Evolutionary conservation across 2,797 vertebrate genomes (phyloP).

Genomic region (Acanthurus tractus): DNA sequence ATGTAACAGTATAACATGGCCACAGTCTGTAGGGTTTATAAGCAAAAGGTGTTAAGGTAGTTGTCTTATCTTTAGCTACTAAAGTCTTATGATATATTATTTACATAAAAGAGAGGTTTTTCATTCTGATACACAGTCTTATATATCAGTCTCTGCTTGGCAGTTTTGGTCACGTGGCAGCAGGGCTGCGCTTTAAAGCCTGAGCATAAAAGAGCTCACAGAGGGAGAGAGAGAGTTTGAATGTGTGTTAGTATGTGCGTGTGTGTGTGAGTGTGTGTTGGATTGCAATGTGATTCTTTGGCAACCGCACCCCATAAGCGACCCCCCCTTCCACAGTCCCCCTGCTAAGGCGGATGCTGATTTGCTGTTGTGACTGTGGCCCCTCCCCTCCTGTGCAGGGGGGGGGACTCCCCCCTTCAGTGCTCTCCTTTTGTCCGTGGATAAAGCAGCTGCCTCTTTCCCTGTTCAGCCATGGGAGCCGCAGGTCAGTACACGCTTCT

Average conservation of each 20-base stretch:
- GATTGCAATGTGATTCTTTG: slow-evolving; percentile 73
- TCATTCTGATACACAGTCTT: slow-evolving; percentile 24
- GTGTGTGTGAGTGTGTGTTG: slow-evolving; percentile 52
- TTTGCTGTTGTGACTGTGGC: slow-evolving; percentile 70
- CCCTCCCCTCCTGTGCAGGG: slow-evolving; percentile 68
- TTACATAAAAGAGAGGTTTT: slow-evolving; percentile 2
- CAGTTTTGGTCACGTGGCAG: slow-evolving; percentile 42
- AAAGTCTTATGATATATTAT: not conserved
- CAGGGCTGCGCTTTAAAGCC: slow-evolving; percentile 47
- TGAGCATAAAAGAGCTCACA: slow-evolving; percentile 52
- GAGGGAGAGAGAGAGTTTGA: slow-evolving; percentile 23
- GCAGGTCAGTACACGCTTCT: slow-evolving; percentile 86
- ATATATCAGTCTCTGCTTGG: slow-evolving; percentile 32
- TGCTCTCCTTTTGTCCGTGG: slow-evolving; percentile 85
- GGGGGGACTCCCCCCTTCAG: slow-evolving; percentile 60
- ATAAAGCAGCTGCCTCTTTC: slow-evolving; percentile 86
- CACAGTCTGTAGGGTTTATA: not conserved
- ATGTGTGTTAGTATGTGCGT: slow-evolving; percentile 28
- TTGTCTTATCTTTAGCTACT: not conserved
- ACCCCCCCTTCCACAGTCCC: slow-evolving; percentile 24
- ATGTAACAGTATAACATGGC: slow-evolving; percentile 15
- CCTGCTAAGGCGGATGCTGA: slow-evolving; percentile 59
- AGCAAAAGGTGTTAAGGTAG: rapidly evolving
- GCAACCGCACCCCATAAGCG: slow-evolving; percentile 70
- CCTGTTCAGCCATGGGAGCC: slow-evolving; percentile 87